Base-by-base conservation (phyloP, 2,797 vertebrate species). In the Emys orbicularis region DNA sequence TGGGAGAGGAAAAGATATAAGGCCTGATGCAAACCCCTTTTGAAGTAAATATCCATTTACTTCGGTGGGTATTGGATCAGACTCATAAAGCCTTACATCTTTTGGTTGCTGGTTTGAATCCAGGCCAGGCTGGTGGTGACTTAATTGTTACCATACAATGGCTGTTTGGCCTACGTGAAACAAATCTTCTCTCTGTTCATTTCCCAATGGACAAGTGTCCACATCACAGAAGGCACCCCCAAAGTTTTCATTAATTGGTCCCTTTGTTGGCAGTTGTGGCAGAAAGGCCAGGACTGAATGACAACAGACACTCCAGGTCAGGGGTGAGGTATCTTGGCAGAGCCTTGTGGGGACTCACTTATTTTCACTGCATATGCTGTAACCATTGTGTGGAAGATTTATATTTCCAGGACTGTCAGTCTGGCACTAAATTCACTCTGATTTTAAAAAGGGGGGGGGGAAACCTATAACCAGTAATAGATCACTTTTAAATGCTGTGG, bases 201-300 rank as follows among this genome's bases (percentile, higher is more conserved):
- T 76, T 97, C 97, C 80, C 80, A 81, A 18, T 44, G 37, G 80
- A 81, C 37, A 41, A 44, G 15, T 57, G 54, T 81, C 80, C 50
- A 56, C 80, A 27, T 81, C 54, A 29, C 54, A 81, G 97, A 96
- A 97, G 84, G 96, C 79, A 97, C 96, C 96, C 92, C 94, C 96
- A 95, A 97, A 97, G 97, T 97, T 97, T 97, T 93, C 96, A 94
- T 96, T 97, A 97, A 97, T 97, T 97, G 96, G 97, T 96, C 94
- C 97, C 97, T 96, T 97, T 97, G 97, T 97, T 97, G 96, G 94
- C 91, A 96, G 96, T 96, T 34, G 90, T 94, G 96, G 94, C 86
- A 92, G 90, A 92, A 95, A 92, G 2, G 96, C 97, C 95, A 97
- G 96, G 96, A 93, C 93, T 90, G 97, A 81, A 84, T 95, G 92